Conservation (phyloP, 2,797 vertebrate species). For the Chaunax sp. region DNA sequence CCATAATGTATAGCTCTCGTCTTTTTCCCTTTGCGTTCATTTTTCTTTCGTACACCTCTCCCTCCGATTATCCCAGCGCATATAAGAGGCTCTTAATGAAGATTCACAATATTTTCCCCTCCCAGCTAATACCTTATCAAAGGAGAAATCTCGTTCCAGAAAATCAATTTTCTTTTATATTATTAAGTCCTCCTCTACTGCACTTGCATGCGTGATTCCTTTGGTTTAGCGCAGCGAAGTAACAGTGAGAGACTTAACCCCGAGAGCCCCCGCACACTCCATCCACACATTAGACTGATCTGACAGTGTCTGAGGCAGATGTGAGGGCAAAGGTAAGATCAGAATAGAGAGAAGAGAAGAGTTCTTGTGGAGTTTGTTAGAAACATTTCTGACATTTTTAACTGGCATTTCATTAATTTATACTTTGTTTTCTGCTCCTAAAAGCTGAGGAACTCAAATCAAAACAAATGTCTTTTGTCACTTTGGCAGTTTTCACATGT, state of each 20-base stretch:
- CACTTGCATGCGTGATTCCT: conserved; percentile 81
- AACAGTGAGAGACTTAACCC: conserved; percentile 82
- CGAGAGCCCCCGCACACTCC: conserved; percentile 58
- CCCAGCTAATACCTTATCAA: conserved; percentile 89
- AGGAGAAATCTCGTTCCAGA: conserved; percentile 87
- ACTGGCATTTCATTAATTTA: not conserved
- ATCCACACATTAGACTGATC: conserved; percentile 66
- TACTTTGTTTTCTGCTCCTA: not conserved
- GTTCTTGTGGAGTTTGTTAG: not conserved
- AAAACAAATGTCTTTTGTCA: no score
- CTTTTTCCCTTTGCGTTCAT: conserved; percentile 77
- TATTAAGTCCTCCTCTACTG: conserved; percentile 85
- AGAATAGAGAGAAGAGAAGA: conserved; percentile 6
- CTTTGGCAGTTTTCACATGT: no score
- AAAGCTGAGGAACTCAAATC: not conserved
- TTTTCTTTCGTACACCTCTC: conserved; percentile 78
- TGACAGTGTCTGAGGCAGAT: conserved; percentile 71
- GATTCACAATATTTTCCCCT: conserved; percentile 87
- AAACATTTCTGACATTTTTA: no score
- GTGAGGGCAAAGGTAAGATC: conserved; percentile 60
- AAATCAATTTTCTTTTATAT: conserved; percentile 90
- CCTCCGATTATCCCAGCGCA: conserved; percentile 81
- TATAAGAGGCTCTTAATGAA: conserved; percentile 87
- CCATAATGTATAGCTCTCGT: conserved; percentile 74
- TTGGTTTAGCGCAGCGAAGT: conserved; percentile 71